These are phyloP conservation scores for Megaceryle maxima DNA, from an alignment of 2,113 vertebrate genomes.

Conservation along the genomic window DNA sequence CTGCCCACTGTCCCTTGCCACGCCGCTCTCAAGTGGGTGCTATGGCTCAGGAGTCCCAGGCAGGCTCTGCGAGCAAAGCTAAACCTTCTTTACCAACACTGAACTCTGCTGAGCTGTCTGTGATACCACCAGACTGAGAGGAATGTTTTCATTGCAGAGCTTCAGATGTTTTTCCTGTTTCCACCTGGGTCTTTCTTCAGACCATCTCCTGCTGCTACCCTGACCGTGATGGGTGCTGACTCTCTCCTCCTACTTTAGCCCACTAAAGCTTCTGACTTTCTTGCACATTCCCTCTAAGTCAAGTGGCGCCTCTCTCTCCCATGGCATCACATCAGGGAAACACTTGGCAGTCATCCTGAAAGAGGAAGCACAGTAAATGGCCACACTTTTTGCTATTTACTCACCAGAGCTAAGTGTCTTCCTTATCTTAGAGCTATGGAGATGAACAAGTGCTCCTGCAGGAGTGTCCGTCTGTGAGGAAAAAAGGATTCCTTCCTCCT, in stretches of 20 bases:
- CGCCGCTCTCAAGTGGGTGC: neutral
- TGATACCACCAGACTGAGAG: neutral
- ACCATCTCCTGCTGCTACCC: neutral
- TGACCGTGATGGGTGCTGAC: neutral
- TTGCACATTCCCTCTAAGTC: neutral
- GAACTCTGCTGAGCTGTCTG: neutral
- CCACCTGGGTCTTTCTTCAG: neutral
- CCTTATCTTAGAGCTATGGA: neutral
- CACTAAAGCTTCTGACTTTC: neutral
- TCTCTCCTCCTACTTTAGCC: neutral
- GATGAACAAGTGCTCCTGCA: neutral
- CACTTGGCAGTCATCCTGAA: neutral
- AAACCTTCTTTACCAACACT: neutral
- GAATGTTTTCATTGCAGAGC: accelerated
- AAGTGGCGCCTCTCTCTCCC: neutral
- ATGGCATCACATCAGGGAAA: neutral
- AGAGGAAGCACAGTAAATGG: neutral
- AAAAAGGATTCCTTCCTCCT: neutral
- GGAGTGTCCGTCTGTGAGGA: neutral
- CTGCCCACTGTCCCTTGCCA: neutral
- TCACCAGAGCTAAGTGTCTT: neutral
- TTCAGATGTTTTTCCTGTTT: neutral
- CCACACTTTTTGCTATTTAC: neutral
- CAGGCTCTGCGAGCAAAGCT: neutral
- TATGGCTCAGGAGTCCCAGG: neutral